Evolutionary conservation across 2,888 invertebrate genomes (phyloP).

Genomic region (Drosophila dives): DNA sequence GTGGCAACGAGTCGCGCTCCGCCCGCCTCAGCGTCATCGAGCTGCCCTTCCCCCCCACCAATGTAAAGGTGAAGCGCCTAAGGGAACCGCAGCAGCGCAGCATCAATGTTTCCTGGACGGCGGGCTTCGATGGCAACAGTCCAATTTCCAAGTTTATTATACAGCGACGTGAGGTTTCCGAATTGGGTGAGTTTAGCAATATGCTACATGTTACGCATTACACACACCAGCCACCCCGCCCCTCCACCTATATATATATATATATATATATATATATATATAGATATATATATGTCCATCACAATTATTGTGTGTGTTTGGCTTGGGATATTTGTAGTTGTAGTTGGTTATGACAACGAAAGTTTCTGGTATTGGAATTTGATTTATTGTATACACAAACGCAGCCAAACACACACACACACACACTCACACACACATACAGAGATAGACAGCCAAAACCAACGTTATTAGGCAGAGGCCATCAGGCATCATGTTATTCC

Average conservation of each 20-base stretch:
- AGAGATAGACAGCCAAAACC: neutral
- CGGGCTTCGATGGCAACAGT: constrained; percentile 98
- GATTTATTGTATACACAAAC: constrained; percentile 33
- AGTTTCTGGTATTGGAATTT: constrained; percentile 40
- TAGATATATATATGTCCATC: neutral
- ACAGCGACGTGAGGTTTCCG: constrained; percentile 95
- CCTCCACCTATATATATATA: too few species aligned
- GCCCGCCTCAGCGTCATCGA: constrained; percentile 96
- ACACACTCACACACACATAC: neutral
- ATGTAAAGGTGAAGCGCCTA: constrained; percentile 90
- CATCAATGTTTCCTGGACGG: constrained; percentile 97
- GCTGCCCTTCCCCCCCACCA: constrained; percentile 96
- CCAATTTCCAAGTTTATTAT: constrained; percentile 96
- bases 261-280: neutral
- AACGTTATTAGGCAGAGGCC: neutral
- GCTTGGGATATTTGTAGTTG: constrained; percentile 13
- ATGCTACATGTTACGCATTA: neutral
- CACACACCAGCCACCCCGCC: neutral
- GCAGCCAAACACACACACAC: neutral
- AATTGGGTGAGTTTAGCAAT: constrained; percentile 88
- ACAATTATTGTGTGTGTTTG: constrained; percentile 6
- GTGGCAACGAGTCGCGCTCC: constrained; percentile 96
- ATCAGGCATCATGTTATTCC: neutral
- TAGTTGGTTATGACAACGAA: constrained; percentile 29
- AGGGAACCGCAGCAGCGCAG: constrained; percentile 90